Evolutionary conservation across 2,797 vertebrate species (phyloP), one percentile per base, ranked within the genome.

Genomic region (Hipposideros larvatus): DNA sequence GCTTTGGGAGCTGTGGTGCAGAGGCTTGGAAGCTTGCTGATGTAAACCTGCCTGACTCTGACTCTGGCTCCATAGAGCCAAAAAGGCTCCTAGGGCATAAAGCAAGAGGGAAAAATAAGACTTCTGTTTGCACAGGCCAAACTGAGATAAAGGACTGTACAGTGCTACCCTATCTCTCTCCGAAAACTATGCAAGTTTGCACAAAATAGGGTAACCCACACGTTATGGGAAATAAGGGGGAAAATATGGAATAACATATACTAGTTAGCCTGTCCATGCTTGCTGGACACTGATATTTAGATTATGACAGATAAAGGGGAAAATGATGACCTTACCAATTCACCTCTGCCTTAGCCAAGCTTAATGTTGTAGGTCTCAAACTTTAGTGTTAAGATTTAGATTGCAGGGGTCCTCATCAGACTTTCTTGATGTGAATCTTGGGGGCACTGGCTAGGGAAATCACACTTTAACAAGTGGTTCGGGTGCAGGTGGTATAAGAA

Each of bases 31-130:
- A n/a, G 28, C 16, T 93, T 41, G 13, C 37, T 92, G 26, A 65
- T 94, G 14, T 28, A 85, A 87, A 24, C 16, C 65, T 87, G 19
- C 11, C 86, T 96, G 51, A 46, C 11, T 82, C 71, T 83, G 51
- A 78, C 61, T 95, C 71, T 88, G 43, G 77, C 6, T 18, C 31
- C 53, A 89, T 61, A 77, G 22, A 84, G 90, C 46, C 77, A 87
- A 94, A 85, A 71, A 91, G 65, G n/a, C 19, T 87, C 28, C 77
- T 55, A 68, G 51, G 26, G 11, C 13, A 82, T 41, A 82, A n/a
- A 89, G 46, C 37, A 89, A 84, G 26, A 73, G 16, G 75, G 61
- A 95, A 83, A 89, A 88, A 90, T 31, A 83, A 87, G 31, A 80
- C 2, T 71, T 37, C 11, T 87, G 28, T 73, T 93, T 90, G 7